These are phyloP conservation scores for Drosophila elegans DNA, from an alignment of 1,140 invertebrate species.

Conservation along the genomic window DNA sequence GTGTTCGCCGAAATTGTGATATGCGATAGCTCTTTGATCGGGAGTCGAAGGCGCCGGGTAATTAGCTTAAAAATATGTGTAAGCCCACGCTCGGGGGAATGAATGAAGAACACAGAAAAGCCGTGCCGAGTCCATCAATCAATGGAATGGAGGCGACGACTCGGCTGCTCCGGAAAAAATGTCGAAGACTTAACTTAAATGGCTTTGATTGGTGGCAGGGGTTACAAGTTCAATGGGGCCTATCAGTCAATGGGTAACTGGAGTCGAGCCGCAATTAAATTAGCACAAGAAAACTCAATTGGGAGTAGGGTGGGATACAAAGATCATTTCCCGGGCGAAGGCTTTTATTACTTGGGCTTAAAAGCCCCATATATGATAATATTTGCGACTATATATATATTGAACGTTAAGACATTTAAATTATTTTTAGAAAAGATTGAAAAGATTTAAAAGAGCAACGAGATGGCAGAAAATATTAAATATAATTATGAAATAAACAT, in stretches of 20 bases:
- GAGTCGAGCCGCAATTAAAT: conserved; percentile 43
- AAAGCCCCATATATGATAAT: too few species aligned
- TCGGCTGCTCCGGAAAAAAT: conserved; percentile 11
- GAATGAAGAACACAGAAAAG: conserved; percentile 10
- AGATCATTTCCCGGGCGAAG: not conserved
- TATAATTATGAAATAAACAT: too few species aligned
- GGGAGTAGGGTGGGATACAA: not conserved
- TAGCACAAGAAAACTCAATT: conserved; percentile 25
- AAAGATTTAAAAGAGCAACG: too few species aligned
- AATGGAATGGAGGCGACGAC: conserved; percentile 30
- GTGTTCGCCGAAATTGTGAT: conserved; percentile 16
- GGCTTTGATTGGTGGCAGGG: conserved; percentile 26
- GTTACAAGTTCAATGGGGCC: conserved; percentile 30
- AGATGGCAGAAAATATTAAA: too few species aligned
- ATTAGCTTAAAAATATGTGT: conserved; percentile 49
- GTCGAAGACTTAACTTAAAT: conserved; percentile 11
- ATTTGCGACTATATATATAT: too few species aligned
- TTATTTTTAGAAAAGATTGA: too few species aligned
- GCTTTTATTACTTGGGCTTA: not conserved
- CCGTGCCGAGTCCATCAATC: conserved; percentile 43
- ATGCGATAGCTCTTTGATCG: conserved; percentile 25
- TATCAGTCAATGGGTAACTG: conserved; percentile 39
- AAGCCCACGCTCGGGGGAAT: not conserved
- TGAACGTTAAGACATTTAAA: too few species aligned
- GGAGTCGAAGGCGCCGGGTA: conserved; percentile 51